A percentile compares a stretch with the other conserved stretches of the same genome.
phyloP scores from a whole-genome alignment of 2,888 invertebrate species.

The Drosophila lutescens region DNA sequence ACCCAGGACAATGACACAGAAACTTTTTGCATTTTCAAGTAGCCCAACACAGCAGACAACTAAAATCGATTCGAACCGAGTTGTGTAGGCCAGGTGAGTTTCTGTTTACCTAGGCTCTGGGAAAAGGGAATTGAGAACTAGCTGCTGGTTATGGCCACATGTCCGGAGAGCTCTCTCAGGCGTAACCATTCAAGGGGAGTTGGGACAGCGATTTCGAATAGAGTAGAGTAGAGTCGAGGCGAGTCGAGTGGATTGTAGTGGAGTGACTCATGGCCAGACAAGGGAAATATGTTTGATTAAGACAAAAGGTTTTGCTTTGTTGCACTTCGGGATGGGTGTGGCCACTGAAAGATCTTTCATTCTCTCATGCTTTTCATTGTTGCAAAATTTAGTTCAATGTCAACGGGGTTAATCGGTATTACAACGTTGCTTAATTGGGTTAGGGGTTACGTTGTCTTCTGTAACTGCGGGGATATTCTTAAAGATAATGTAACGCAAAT shows the following conservation, averaged over 20 bases:
- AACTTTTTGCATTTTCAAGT: conserved; percentile 43
- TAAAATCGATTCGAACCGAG: conserved; percentile 27
- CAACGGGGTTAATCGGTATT: conserved; percentile 27
- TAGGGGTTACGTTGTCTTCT: conserved; percentile 16
- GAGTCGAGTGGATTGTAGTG: conserved; percentile 12
- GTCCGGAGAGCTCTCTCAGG: conserved; percentile 41
- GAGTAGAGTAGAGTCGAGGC: background rate
- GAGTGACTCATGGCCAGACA: conserved; percentile 39
- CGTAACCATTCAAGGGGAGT: conserved; percentile 40
- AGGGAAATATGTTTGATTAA: conserved; percentile 49
- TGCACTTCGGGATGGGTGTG: conserved; percentile 43
- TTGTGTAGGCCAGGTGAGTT: conserved; percentile 32
- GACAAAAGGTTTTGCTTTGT: conserved; percentile 53
- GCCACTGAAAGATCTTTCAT: conserved; percentile 36
- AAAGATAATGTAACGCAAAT: conserved; percentile 5
- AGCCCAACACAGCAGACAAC: conserved; percentile 1
- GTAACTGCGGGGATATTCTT: background rate
- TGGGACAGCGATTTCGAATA: conserved; percentile 10
- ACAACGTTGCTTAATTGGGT: conserved; percentile 6
- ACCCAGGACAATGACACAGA: conserved; percentile 67
- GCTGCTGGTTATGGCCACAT: conserved; percentile 27
- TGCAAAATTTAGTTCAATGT: conserved; percentile 66
- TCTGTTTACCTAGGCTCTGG: conserved; percentile 14
- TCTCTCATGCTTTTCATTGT: conserved; percentile 13
- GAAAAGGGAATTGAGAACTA: conserved; percentile 12